Base-by-base conservation (phyloP, 2,797 vertebrate species). In the Smutsia gigantea region DNA sequence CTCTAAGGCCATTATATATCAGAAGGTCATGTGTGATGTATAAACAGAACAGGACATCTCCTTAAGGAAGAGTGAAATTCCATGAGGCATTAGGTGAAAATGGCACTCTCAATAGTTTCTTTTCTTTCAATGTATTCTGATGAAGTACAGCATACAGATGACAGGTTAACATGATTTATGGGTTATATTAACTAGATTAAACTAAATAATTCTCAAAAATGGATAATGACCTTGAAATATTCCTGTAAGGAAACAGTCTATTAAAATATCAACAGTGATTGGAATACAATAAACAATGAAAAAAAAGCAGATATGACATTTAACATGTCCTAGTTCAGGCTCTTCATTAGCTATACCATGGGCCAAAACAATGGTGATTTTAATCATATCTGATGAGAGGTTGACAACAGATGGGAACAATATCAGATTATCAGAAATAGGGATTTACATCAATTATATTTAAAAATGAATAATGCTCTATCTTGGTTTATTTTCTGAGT, bases 241-340 rank as follows among this genome's bases (percentile, higher is more conserved):
- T n/a, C 39, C 37, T 75, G 1, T 85, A 81, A 91, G 59, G 21
- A 86, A 95, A 93, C 1, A 87, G 25, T 1, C 74, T 90, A 84
- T 93, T 92, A 92, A 94, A 83, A 83, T 61, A 72, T 1, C n/a
- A 72, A 6, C 78, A 84, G 34, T 81, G 37, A 85, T 84, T 85
- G 23, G 81, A 91, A 79, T 21, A 74, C 14, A 87, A 42, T 72
- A 49, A 51, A 63, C 29, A 39, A 46, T 46, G 21, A 87, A 79
- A 87, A 42, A 46, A 82, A 68, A 66, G 3, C 0, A 59, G 12
- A 55, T 53, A 87, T 17, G 46, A 61, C 14, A 74, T 74, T 69
- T 61, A 74, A 77, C 10, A 78, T 3, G 42, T 29, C 0, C 19
- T 64, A 49, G 51, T 25, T 75, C 78, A 66, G 87, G 25, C 13